These are phyloP conservation scores for Apodemia mormo DNA, from an alignment of 2,888 invertebrate genomes.

Conservation along the genomic window DNA sequence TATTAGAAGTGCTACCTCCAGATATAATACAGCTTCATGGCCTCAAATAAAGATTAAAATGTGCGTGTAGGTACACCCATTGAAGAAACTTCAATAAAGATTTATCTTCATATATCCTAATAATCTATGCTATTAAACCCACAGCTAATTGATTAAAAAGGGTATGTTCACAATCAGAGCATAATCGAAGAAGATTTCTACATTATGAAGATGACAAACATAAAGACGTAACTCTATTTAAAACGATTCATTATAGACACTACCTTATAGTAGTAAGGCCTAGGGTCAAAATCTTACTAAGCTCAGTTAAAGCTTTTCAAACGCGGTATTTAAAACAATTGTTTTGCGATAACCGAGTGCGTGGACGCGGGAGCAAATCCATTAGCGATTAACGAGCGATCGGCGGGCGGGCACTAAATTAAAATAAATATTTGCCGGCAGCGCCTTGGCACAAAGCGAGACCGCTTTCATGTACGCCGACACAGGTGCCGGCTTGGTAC, in stretches of 20 bases:
- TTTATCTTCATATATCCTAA: slow-evolving; percentile 24
- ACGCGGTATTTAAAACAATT: slow-evolving; percentile 35
- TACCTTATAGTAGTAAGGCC: not conserved
- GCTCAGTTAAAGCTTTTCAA: not conserved
- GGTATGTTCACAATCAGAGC: slow-evolving; percentile 25
- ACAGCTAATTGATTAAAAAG: slow-evolving; percentile 32
- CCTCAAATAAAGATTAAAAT: not conserved
- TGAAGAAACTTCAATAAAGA: slow-evolving; percentile 22
- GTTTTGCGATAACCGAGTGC: slow-evolving; percentile 41
- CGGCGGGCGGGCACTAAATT: slow-evolving; percentile 72
- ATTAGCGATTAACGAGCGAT: slow-evolving; percentile 78
- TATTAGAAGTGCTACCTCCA: too few relatives aligned
- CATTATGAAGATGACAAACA: not conserved
- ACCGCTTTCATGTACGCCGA: slow-evolving; percentile 70
- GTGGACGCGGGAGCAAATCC: slow-evolving; percentile 63
- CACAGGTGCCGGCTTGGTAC: slow-evolving; percentile 65
- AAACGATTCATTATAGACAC: not conserved
- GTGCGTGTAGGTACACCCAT: not conserved
- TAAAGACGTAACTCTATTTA: not conserved
- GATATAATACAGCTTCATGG: too few relatives aligned
- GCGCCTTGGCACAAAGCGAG: slow-evolving; percentile 62
- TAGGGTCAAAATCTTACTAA: not conserved
- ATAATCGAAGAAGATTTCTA: not conserved
- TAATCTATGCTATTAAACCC: slow-evolving; percentile 31
- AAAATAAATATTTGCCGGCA: slow-evolving; percentile 80